phyloP scores from a whole-genome alignment of 2,797 vertebrate genomes.

The Gouania willdenowi region DNA sequence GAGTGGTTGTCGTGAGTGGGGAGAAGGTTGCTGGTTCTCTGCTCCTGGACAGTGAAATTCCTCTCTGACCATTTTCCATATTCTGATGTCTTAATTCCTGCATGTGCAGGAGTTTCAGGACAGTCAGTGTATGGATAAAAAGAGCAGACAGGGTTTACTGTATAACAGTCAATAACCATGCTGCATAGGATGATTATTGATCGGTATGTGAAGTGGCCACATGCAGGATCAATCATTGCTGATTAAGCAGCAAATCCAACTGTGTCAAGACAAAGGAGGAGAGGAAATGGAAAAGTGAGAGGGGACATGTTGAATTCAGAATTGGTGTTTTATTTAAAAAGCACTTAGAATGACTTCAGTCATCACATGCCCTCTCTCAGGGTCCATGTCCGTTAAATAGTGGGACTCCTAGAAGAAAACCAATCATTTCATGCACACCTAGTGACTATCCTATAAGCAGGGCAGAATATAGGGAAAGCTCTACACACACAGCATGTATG shows the following conservation, averaged over 20 bases:
- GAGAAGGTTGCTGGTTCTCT: constrained; percentile 65
- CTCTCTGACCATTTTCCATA: constrained; percentile 86
- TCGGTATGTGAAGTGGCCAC: constrained; percentile 72
- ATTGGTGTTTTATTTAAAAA: no score
- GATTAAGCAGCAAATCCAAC: constrained; percentile 59
- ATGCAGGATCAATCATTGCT: constrained; percentile 83
- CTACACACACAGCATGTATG: constrained; percentile 6
- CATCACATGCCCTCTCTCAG: constrained; percentile 85
- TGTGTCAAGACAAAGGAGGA: constrained; percentile 66
- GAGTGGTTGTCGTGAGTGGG: constrained; percentile 38
- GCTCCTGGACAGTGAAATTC: constrained; percentile 65
- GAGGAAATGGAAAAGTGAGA: constrained; percentile 91
- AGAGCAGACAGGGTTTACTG: constrained; percentile 58
- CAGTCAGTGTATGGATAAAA: constrained; percentile 85
- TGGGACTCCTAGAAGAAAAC: constrained; percentile 68
- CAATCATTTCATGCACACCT: constrained; percentile 90
- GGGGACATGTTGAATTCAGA: constrained; percentile 75
- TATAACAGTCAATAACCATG: constrained; percentile 89
- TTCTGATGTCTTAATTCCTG: constrained; percentile 48
- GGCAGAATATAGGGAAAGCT: constrained; percentile 74
- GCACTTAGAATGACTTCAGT: constrained; percentile 12
- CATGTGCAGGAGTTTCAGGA: constrained; percentile 20
- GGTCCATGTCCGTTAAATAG: constrained; percentile 85
- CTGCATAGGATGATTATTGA: constrained; percentile 84
- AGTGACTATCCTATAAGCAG: constrained; percentile 85